Base-by-base conservation (phyloP, 1,140 invertebrate species). In the Calliphora vicina region DNA sequence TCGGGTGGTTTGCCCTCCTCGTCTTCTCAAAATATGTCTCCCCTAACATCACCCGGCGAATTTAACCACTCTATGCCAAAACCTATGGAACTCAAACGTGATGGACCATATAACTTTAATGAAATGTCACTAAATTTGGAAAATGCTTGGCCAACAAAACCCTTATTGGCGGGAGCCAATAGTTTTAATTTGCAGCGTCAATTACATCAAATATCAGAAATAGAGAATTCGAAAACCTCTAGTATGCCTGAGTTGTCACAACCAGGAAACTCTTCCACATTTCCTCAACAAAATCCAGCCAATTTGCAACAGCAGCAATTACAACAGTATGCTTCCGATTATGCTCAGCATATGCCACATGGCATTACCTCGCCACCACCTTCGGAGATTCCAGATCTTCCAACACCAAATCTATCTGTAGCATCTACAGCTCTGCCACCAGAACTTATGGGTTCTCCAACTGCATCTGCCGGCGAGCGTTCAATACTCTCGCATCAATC, bases 41-140 rank as follows among this genome's bases (percentile, higher is more conserved):
- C 88, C 0, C 57, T 90, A 6, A 88, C 86, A 25, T 90, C 88
- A 6, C 89, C 89, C 2, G 86, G 86, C n/a, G 89, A 90, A 78
- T 90, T 87, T 50, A 85, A 87, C 1, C 87, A 90, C 20, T 80
- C 89, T 20, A 85, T 90, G 86, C 87, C 89, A 45, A 87, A 90
- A 81, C 88, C 88, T 9, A 89, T 89, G 88, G 87, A 88, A 71
- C 83, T 88, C 81, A 87, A 89, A 78, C 86, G 86, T n/a, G 87
- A 89, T 17, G 86, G 86, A 0, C 86, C 89, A 29, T 90, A 90
- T 83, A 89, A 90, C 81, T 90, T 90, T 82, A 90, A 89, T 29
- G 89, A 90, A 83, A 89, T 90, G 88, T 84, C 87, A 29, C 85
- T 87, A 20, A 90, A 90, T 80, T 67, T 90, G 73, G 89, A 90